Conservation (phyloP, 2,888 invertebrate genomes). For the Sinhomidia bicolor region DNA sequence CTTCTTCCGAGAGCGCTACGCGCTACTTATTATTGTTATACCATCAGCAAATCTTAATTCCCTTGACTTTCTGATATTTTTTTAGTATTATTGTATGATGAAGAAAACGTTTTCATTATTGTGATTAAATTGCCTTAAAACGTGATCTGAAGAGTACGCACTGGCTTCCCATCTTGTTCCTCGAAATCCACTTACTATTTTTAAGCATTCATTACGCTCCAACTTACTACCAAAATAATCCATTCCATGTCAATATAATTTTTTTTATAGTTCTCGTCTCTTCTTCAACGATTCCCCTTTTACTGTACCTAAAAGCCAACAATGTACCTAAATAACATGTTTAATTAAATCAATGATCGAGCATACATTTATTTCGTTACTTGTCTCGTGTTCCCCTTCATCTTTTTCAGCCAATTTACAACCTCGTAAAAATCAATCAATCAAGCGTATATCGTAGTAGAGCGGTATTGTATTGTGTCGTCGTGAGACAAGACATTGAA, state of each 20-base stretch:
- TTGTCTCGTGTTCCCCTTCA: slow-evolving; percentile 41
- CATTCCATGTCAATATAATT: background rate
- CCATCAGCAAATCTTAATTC: slow-evolving; percentile 4
- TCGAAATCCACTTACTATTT: background rate
- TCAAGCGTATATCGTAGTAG: background rate
- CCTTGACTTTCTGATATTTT: slow-evolving; percentile 39
- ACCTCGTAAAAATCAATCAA: slow-evolving; percentile 63
- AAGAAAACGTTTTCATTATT: slow-evolving; percentile 27
- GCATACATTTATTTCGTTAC: slow-evolving; percentile 34
- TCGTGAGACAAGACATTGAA: slow-evolving; percentile 51
- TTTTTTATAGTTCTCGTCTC: background rate
- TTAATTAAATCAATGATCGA: slow-evolving; percentile 51
- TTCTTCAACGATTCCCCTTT: background rate
- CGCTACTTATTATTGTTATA: background rate
- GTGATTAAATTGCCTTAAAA: slow-evolving; percentile 27
- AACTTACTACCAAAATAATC: background rate
- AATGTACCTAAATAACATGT: slow-evolving; percentile 34
- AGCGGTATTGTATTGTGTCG: background rate
- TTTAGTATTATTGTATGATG: background rate
- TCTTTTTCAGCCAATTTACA: slow-evolving; percentile 41
- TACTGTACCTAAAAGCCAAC: slow-evolving; percentile 6
- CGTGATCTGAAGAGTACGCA: slow-evolving; percentile 38
- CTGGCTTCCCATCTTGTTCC: slow-evolving; percentile 39
- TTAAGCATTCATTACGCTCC: background rate
- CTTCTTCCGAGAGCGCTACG: background rate